Evolutionary conservation across 2,797 vertebrate genomes (phyloP).

Genomic region (Thaleichthys pacificus): DNA sequence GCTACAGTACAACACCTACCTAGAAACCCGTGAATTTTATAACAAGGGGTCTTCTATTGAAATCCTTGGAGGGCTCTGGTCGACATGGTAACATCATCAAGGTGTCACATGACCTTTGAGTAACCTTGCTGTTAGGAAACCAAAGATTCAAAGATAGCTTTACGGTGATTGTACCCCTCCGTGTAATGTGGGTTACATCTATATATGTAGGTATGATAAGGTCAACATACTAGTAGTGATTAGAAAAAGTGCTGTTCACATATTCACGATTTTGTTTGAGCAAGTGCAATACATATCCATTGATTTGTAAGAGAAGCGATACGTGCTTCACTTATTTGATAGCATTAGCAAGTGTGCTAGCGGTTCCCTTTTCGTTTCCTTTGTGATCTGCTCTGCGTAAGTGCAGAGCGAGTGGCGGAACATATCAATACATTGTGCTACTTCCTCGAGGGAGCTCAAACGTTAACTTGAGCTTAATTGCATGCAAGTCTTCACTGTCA

Average conservation of each 20-base stretch:
- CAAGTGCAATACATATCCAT: neutral
- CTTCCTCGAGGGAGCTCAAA: slow-evolving; percentile 24
- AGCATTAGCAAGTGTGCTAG: neutral
- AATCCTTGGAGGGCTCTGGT: slow-evolving; percentile 13
- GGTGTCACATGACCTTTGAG: slow-evolving; percentile 40
- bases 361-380: slow-evolving; percentile 1
- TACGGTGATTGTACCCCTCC: slow-evolving; percentile 47
- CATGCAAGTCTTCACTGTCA: neutral
- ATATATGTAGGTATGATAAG: slow-evolving; percentile 20
- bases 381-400: slow-evolving; percentile 29
- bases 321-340: neutral
- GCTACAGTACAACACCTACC: slow-evolving; percentile 33
- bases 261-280: neutral
- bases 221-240: slow-evolving; percentile 41
- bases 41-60: slow-evolving; percentile 37
- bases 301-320: neutral
- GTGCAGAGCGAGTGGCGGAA: slow-evolving; percentile 3
- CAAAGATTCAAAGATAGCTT: slow-evolving; percentile 69
- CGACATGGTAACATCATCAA: neutral
- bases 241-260: neutral
- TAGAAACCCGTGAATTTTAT: slow-evolving; percentile 30
- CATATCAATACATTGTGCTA: slow-evolving; percentile 57
- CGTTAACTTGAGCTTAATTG: neutral
- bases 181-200: slow-evolving; percentile 37
- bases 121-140: slow-evolving; percentile 55